Percentiles rank a stretch among this genome's conserved stretches.
Conservation (phyloP, 2,113 vertebrate genomes). For the Typhlomys cinereus region DNA sequence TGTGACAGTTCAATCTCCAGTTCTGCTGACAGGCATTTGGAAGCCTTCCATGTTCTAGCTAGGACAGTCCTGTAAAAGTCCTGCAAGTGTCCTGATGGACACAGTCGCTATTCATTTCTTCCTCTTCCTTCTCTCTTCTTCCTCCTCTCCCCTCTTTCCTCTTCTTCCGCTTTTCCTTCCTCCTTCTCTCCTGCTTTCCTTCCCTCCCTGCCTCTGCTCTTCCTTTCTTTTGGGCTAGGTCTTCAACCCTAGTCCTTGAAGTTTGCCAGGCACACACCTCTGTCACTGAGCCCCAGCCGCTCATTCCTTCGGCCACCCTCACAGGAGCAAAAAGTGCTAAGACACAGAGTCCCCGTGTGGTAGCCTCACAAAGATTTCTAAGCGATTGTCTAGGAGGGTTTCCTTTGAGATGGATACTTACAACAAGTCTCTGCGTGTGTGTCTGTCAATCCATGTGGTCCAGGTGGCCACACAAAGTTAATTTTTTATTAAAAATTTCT, state of each 20-base stretch:
- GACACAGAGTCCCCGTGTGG: neutral
- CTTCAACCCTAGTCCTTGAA: no score
- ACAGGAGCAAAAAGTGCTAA: neutral
- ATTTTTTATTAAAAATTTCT: no score
- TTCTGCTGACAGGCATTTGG: neutral
- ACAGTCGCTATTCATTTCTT: neutral
- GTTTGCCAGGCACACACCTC: no score
- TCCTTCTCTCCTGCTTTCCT: no score
- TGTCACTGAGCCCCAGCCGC: no score
- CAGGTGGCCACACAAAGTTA: constrained; percentile 6
- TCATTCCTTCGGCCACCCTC: neutral
- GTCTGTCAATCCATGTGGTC: neutral
- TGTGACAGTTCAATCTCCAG: neutral
- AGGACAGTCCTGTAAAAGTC: neutral
- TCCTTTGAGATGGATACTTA: neutral
- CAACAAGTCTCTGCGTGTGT: no score
- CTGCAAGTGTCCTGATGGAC: neutral
- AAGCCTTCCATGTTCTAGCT: neutral
- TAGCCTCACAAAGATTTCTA: neutral
- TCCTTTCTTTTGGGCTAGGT: no score
- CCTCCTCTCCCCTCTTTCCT: no score
- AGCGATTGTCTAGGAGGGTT: neutral
- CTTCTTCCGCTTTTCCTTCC: neutral
- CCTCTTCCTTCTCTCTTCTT: neutral
- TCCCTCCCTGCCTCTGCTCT: neutral